phyloP scores from a whole-genome alignment of 2,888 invertebrate species.

The Pammene fasciana region DNA sequence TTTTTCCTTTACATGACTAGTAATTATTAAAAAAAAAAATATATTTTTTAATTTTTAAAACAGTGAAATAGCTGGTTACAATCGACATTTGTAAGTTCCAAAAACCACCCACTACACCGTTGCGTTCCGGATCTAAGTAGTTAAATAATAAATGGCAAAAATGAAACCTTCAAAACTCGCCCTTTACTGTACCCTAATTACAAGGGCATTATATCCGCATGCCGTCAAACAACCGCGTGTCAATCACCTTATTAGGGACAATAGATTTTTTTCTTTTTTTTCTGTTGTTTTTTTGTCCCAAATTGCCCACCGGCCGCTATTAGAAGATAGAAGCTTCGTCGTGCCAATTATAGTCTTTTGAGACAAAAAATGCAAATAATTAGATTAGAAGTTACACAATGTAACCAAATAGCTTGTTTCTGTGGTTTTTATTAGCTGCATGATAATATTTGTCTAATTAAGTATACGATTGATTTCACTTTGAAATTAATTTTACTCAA shows the following conservation, averaged over 20 bases:
- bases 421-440: conserved; percentile 2
- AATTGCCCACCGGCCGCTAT: conserved; percentile 57
- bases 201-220: conserved; percentile 44
- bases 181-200: conserved; percentile 35
- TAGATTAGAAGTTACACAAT: conserved; percentile 80
- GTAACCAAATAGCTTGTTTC: conserved; percentile 47
- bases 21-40: no score
- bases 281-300: conserved; percentile 50
- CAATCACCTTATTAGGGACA: conserved; percentile 76
- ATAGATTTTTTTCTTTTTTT: conserved; percentile 52
- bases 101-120: neutral
- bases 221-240: conserved; percentile 69
- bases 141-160: conserved; percentile 24
- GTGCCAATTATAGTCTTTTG: conserved; percentile 62
- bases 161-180: conserved; percentile 25
- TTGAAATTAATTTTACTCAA: no score
- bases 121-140: conserved; percentile 18
- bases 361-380: conserved; percentile 63
- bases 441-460: neutral
- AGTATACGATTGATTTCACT: no score
- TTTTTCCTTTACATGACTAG: no score
- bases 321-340: conserved; percentile 57
- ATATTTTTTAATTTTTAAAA: no score
- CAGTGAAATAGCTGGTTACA: no score
- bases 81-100: neutral